Percentiles rank a stretch among this genome's conserved stretches.
Conservation (phyloP, 2,797 vertebrate genomes). For the Benthosema pterotum region DNA sequence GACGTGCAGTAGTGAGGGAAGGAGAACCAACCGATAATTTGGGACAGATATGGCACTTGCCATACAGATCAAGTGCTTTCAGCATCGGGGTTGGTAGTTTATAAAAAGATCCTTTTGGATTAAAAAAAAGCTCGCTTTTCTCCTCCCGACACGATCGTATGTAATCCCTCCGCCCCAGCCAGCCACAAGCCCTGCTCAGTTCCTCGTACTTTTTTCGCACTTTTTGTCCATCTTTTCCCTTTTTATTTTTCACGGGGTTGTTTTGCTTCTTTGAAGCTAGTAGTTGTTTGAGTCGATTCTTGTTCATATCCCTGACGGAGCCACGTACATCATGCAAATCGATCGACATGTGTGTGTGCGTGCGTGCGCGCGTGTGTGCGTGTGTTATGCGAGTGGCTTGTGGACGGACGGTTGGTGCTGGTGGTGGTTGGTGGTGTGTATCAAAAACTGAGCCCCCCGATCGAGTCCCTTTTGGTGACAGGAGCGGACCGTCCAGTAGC, state of each 20-base stretch:
- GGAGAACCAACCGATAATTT: constrained; percentile 53
- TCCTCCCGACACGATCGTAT: constrained; percentile 65
- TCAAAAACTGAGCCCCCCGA: constrained; percentile 76
- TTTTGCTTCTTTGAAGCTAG: constrained; percentile 66
- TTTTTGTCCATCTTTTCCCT: constrained; percentile 79
- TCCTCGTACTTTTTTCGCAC: constrained; percentile 72
- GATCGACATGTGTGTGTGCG: constrained; percentile 72
- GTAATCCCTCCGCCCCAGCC: constrained; percentile 79
- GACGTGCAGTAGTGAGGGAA: too few relatives aligned
- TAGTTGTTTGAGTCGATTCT: constrained; percentile 79
- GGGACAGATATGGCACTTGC: constrained; percentile 61
- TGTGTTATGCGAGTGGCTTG: constrained; percentile 19
- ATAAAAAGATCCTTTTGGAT: constrained; percentile 72
- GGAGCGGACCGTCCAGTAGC: constrained; percentile 75
- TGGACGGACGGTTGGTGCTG: too few relatives aligned
- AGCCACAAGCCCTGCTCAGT: too few relatives aligned
- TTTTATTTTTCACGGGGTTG: constrained; percentile 66
- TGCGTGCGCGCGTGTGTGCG: constrained; percentile 36
- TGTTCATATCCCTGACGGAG: constrained; percentile 79
- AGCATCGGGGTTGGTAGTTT: constrained; percentile 55
- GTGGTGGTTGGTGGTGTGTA: constrained; percentile 63
- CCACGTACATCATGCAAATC: constrained; percentile 84
- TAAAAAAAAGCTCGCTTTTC: constrained; percentile 64
- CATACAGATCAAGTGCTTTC: constrained; percentile 68
- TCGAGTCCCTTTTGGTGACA: constrained; percentile 78